Conservation (phyloP, 1,140 invertebrate genomes). For the Procambarus clarkii region DNA sequence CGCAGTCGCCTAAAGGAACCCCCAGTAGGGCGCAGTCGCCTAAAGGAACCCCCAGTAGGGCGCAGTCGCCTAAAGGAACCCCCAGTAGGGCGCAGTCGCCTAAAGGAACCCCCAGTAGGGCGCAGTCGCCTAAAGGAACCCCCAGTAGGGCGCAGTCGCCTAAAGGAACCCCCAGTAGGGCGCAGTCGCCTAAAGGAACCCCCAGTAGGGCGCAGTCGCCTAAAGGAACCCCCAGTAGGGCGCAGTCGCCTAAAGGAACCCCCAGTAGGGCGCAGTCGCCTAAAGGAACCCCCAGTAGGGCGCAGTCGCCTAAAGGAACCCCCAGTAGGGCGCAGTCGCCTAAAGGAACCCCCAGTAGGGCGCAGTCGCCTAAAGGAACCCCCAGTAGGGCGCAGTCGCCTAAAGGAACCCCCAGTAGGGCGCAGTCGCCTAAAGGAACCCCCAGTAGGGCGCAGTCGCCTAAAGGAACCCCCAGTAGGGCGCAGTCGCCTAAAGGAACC, state of each 20-base stretch:
- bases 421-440: neutral
- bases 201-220: neutral
- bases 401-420: neutral
- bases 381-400: neutral
- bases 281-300: neutral
- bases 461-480: neutral
- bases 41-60: neutral
- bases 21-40: too few relatives aligned
- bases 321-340: neutral
- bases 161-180: neutral
- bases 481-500: neutral
- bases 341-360: neutral
- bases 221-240: too few relatives aligned
- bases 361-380: neutral
- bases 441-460: neutral
- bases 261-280: neutral
- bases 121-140: neutral
- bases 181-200: neutral
- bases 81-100: neutral
- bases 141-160: neutral
- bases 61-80: neutral
- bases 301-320: neutral
- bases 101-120: neutral
- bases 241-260: too few relatives aligned
- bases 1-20: too few relatives aligned